Evolutionary conservation across 2,113 vertebrate species (phyloP), one percentile per base, ranked within the genome.

Genomic region (Tamias sibiricus): DNA sequence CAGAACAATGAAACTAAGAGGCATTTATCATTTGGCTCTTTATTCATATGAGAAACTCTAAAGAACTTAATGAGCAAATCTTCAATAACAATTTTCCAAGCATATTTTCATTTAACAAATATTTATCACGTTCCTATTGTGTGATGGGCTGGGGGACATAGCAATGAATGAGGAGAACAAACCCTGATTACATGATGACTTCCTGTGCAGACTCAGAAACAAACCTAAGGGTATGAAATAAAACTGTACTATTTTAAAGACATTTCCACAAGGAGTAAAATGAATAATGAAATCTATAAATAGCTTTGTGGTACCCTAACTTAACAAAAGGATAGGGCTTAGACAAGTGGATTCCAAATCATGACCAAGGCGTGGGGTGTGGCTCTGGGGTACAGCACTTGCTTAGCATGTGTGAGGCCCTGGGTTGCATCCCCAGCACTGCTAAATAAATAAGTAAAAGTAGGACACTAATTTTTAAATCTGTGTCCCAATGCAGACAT

Each of bases 381-480:
- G 59, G 76, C 17, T 49, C 42, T 72, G 40, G 40, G 28, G 42
- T 57, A 89, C 7, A 30, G n/a, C 28, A 7, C 17, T 54, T 87
- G 37, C 13, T 6, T 75, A 52, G 28, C 28, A 49, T 24, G 26
- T 32, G 14, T 68, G 30, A 77, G 24, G 44, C 49, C 40, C 20
- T 69, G 47, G 20, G 62, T 68, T 68, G 6, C 28, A 76, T n/a
- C n/a, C 93, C 52, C 37, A 52, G 49, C 37, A n/a, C 59, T 24
- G 42, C 35, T 10, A n/a, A 64, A 37, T 9, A 62, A 49, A 44
- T 9, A 68, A 59, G 42, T 22, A 32, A 37, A 87, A 83, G 28
- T 57, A 92, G 81, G 57, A 91, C 68, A 77, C 20, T 35, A n/a
- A 87, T 62, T 85, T 95, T 81, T 35, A 85, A 91, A 89, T 54